These are phyloP conservation scores for Phorcus lineatus DNA, from an alignment of 2,888 invertebrate species.

Conservation along the genomic window DNA sequence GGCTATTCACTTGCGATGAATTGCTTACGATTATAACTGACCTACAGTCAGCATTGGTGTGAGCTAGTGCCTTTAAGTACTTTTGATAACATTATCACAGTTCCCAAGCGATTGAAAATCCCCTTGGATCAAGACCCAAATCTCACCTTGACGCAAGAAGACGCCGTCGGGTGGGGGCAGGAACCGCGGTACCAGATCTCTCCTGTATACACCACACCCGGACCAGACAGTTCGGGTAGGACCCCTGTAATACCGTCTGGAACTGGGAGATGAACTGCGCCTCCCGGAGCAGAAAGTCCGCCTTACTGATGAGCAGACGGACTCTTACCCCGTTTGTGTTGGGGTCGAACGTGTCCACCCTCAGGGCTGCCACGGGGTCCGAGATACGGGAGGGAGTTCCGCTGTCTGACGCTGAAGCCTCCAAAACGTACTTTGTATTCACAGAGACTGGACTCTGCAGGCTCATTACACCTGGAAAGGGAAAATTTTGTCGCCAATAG, in stretches of 20 bases:
- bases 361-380: slow-evolving; percentile 50
- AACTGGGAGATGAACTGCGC: slow-evolving; percentile 52
- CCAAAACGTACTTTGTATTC: slow-evolving; percentile 47
- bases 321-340: slow-evolving; percentile 45
- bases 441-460: slow-evolving; percentile 41
- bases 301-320: slow-evolving; percentile 44
- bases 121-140: no score
- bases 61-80: no score
- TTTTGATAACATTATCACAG: no score
- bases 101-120: no score
- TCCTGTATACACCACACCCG: slow-evolving; percentile 60
- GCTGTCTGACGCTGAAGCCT: slow-evolving; percentile 52
- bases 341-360: slow-evolving; percentile 64
- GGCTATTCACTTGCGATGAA: no score
- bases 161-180: slow-evolving; percentile 27
- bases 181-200: slow-evolving; percentile 31
- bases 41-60: no score
- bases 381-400: slow-evolving; percentile 50
- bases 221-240: slow-evolving; percentile 45
- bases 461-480: slow-evolving; percentile 44
- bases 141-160: slow-evolving; percentile 42
- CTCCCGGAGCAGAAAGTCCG: slow-evolving; percentile 44
- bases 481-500: no score
- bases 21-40: no score
- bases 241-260: slow-evolving; percentile 44